phyloP scores from a whole-genome alignment of 2,888 invertebrate genomes.

The Himalopsyche kuldschensis region DNA sequence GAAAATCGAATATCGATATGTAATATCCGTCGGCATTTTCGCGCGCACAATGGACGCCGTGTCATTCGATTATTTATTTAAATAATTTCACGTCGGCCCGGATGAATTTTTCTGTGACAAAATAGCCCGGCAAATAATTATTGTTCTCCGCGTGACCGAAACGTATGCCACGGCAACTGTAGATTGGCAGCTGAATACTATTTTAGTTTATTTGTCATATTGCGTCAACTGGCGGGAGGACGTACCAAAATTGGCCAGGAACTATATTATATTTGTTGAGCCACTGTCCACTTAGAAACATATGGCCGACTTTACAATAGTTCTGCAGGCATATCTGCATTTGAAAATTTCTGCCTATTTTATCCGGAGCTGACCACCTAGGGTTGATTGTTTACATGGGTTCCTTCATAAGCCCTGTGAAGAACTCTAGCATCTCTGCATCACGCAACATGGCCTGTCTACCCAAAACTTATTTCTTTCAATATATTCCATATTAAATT shows the following conservation, averaged over 20 bases:
- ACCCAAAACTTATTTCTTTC: too few species aligned
- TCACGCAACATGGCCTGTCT: too few species aligned
- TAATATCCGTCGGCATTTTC: not conserved
- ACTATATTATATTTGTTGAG: not conserved
- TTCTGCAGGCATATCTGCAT: too few species aligned
- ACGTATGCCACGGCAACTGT: not conserved
- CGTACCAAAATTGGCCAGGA: not conserved
- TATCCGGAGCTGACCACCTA: too few species aligned
- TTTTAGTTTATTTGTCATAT: conserved; percentile 4
- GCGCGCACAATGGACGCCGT: not conserved
- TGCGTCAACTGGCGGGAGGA: not conserved
- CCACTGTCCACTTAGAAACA: not conserved
- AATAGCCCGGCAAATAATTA: not conserved
- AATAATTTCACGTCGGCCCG: not conserved
- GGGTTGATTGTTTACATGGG: too few species aligned
- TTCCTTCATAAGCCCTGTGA: too few species aligned
- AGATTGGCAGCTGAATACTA: not conserved
- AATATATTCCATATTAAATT: too few species aligned
- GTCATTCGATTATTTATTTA: not conserved
- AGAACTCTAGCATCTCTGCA: too few species aligned
- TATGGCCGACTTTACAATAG: too few species aligned
- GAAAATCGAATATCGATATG: conserved; percentile 10
- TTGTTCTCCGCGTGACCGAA: conserved; percentile 19
- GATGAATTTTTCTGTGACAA: not conserved
- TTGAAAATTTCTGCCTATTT: too few species aligned